Evolutionary conservation across 1,140 invertebrate genomes (phyloP), one percentile per base, ranked within the genome.

Genomic region (Ceratina calcarata): DNA sequence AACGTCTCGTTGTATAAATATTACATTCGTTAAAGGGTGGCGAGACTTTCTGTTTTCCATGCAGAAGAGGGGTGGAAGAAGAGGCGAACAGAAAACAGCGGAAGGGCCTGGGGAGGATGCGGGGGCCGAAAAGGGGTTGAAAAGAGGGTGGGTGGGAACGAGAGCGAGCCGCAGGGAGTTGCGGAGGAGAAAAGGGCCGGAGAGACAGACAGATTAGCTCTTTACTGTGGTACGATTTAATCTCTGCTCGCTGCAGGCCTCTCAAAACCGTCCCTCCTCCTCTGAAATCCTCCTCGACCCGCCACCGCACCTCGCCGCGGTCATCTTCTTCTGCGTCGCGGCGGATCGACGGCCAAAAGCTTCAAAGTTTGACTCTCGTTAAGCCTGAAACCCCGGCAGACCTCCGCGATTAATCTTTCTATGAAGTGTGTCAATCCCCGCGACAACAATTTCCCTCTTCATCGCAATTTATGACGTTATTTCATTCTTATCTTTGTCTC

Each of bases 181-280:
- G 16, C 20, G n/a, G 55, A 73, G 51, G 67, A 77, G 27, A 77
- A 72, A 60, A 74, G 55, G 20, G 55, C 76, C 37, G 32, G 73
- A 81, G 60, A 83, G 78, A 87, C 71, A 75, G 83, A 77, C 71
- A 74, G 81, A 91, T 91, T 91, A 91, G 89, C 89, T 90, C 90
- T 91, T 90, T 91, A 89, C 85, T 78, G 84, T 65, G 84, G 85
- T 86, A 81, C 88, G 89, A 91, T 91, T 91, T 90, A 91, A 91
- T 91, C 90, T 90, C 81, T 82, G 80, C 77, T 86, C 82, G 87
- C 88, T 87, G 84, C 89, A 88, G 89, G 85, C 82, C 85, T 86
- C 85, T 90, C 84, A 83, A 90, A 90, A 88, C 76, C 80, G 37
- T 57, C 76, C 81, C 55, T 45, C 37, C 37, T 45, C 10, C 37